These are phyloP conservation scores for Netelia virgata DNA, from an alignment of 2,888 invertebrate species.

Conservation along the genomic window DNA sequence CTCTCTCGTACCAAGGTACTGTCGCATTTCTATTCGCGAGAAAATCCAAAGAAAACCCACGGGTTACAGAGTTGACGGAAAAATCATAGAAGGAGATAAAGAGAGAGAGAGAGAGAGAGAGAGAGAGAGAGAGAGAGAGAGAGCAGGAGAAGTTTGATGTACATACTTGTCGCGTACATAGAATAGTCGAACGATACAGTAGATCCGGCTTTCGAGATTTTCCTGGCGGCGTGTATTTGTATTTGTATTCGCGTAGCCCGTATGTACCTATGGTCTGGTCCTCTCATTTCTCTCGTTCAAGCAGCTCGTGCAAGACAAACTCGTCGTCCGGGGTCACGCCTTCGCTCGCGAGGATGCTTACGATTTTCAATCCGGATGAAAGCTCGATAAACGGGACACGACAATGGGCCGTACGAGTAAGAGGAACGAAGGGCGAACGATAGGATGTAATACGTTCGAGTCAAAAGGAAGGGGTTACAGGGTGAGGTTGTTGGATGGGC, in stretches of 20 bases:
- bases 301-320: conserved; percentile 58
- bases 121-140: no score
- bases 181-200: conserved; percentile 25
- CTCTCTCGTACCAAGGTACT: conserved; percentile 42
- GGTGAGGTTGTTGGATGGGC: background rate
- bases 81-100: conserved; percentile 38
- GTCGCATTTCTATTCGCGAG: conserved; percentile 58
- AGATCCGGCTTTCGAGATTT: conserved; percentile 31
- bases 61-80: conserved; percentile 47
- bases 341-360: conserved; percentile 56
- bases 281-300: conserved; percentile 57
- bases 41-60: conserved; percentile 32
- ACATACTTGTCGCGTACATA: conserved; percentile 27
- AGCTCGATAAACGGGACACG: conserved; percentile 56
- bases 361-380: conserved; percentile 69
- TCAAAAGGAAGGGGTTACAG: background rate
- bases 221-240: background rate
- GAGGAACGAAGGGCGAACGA: conserved; percentile 2
- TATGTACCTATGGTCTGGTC: conserved; percentile 18
- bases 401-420: conserved; percentile 59
- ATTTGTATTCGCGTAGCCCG: conserved; percentile 6
- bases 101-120: conserved; percentile 24
- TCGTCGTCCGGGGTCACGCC: conserved; percentile 46
- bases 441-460: background rate
- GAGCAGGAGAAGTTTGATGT: conserved; percentile 32